phyloP scores from a whole-genome alignment of 2,888 invertebrate genomes.

The Cataglyphis livida region DNA sequence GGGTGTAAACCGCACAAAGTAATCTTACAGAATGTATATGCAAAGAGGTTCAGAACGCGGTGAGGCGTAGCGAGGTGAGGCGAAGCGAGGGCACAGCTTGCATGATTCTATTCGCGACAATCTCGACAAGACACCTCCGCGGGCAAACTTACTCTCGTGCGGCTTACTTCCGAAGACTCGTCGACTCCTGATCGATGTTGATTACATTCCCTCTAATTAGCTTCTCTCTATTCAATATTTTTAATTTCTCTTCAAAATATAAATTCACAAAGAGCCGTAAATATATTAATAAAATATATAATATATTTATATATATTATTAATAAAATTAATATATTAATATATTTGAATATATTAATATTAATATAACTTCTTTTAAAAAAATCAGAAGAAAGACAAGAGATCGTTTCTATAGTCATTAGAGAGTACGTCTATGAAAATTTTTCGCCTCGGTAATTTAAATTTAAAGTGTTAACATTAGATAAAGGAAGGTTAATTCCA shows the following conservation, averaged over 20 bases:
- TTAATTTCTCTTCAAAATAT: neutral
- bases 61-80: slow-evolving; percentile 53
- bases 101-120: slow-evolving; percentile 82
- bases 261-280: neutral
- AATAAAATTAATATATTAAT: neutral
- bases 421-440: neutral
- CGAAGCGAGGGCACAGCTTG: slow-evolving; percentile 82
- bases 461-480: slow-evolving; percentile 1
- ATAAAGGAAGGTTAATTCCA: slow-evolving; percentile 8
- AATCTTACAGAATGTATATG: slow-evolving; percentile 86
- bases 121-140: slow-evolving; percentile 82
- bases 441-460: neutral
- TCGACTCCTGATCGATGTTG: slow-evolving; percentile 64
- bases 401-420: neutral
- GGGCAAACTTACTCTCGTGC: slow-evolving; percentile 79
- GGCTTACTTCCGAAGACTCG: slow-evolving; percentile 66
- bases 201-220: slow-evolving; percentile 30
- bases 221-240: neutral
- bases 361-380: neutral
- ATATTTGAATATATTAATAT: neutral
- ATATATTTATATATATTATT: neutral
- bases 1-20: slow-evolving; percentile 86
- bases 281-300: neutral
- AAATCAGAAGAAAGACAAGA: neutral
- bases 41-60: slow-evolving; percentile 82